These are phyloP conservation scores for Coelopa pilipes DNA, from an alignment of 2,888 invertebrate species.

Conservation along the genomic window DNA sequence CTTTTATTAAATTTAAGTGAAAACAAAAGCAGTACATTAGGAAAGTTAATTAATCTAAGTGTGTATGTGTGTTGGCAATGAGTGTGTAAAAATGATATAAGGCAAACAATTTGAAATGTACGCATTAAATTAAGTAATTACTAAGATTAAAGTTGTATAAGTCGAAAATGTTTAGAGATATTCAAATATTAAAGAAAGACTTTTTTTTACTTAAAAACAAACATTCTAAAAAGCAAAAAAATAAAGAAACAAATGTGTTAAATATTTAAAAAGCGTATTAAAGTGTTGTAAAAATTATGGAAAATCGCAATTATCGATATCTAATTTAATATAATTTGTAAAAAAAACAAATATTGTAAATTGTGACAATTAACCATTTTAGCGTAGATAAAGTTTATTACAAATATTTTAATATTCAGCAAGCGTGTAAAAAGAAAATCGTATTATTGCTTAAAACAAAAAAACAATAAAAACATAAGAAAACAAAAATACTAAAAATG, in stretches of 20 bases:
- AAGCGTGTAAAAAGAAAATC: conserved; percentile 10
- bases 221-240: conserved; percentile 5
- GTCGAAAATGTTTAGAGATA: conserved; percentile 24
- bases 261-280: conserved; percentile 3
- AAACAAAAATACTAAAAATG: background rate
- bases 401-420: conserved; percentile 4
- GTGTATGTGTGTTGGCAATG: conserved; percentile 29
- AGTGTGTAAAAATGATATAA: conserved; percentile 18
- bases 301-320: conserved; percentile 13
- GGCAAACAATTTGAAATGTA: conserved; percentile 25
- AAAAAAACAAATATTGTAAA: conserved; percentile 10
- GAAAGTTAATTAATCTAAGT: conserved; percentile 15
- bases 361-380: conserved; percentile 8
- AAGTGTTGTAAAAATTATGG: conserved; percentile 19
- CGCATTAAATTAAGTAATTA: conserved; percentile 25
- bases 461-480: background rate
- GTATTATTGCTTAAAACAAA: conserved; percentile 7
- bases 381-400: background rate
- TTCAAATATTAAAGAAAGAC: conserved; percentile 14
- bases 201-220: conserved; percentile 32
- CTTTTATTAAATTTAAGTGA: background rate
- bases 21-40: conserved; percentile 7
- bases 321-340: background rate
- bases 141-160: conserved; percentile 6
- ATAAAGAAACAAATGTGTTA: conserved; percentile 11